Conservation (phyloP, 2,113 vertebrate genomes). For the Anolis sagrei region DNA sequence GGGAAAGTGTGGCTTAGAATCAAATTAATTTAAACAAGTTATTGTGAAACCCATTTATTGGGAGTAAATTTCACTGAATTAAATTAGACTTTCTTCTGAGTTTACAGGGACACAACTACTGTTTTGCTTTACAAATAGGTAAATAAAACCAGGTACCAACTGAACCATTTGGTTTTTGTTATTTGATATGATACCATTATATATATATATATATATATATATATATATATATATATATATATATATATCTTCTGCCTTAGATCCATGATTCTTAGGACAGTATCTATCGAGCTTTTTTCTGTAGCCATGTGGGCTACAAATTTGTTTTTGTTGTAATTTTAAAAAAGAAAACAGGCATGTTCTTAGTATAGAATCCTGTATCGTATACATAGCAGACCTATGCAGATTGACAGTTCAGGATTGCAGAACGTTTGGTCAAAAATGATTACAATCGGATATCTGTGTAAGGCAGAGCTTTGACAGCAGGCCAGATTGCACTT, state of each 20-base stretch:
- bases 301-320: not conserved
- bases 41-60: not conserved
- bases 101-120: not conserved
- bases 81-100: not conserved
- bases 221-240: too few species aligned
- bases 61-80: not conserved
- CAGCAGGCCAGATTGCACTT: too few species aligned
- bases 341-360: not conserved
- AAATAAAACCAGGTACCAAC: not conserved
- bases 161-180: not conserved
- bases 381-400: not conserved
- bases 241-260: too few species aligned
- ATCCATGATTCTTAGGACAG: too few species aligned
- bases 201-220: too few species aligned
- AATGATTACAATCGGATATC: too few species aligned
- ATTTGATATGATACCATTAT: not conserved
- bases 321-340: not conserved
- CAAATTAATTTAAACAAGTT: not conserved
- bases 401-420: not conserved
- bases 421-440: not conserved
- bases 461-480: accelerated
- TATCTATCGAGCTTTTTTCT: not conserved
- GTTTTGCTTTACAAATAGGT: not conserved
- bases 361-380: not conserved
- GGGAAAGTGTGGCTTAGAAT: too few species aligned